phyloP scores from a whole-genome alignment of 2,113 vertebrate species.

The Mustela nigripes region DNA sequence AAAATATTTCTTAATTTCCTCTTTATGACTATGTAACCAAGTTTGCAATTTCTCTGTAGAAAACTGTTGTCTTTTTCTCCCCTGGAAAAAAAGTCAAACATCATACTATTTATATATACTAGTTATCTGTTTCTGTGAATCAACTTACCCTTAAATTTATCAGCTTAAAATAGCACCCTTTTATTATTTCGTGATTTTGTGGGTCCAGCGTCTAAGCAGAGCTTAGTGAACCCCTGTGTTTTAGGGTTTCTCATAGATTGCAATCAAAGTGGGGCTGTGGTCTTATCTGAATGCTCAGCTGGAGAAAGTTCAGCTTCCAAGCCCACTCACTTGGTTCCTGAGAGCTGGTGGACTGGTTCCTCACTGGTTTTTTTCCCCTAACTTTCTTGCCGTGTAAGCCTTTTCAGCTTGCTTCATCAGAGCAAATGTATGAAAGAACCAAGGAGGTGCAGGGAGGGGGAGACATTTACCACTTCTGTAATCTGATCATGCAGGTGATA shows the following conservation, averaged over 20 bases:
- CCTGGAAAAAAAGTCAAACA: background rate
- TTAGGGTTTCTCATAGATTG: background rate
- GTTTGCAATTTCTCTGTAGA: background rate
- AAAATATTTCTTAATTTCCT: constrained; percentile 26
- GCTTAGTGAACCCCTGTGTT: background rate
- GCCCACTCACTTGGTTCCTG: background rate
- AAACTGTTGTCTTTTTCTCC: background rate
- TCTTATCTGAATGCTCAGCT: background rate
- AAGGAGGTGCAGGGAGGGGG: background rate
- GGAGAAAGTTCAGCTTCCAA: background rate
- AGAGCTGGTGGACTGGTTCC: background rate
- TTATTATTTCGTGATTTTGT: background rate
- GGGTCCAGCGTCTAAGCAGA: background rate
- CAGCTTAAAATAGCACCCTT: background rate
- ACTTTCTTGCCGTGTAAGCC: background rate
- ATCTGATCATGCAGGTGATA: background rate
- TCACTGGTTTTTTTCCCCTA: background rate
- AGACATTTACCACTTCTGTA: background rate
- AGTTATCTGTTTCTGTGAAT: background rate
- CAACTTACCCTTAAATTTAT: background rate
- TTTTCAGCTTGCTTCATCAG: background rate
- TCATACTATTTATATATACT: background rate
- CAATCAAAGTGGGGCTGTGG: background rate
- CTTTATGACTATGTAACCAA: background rate
- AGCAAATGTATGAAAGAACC: background rate